A percentile compares a stretch with the other conserved stretches of the same genome.
phyloP scores from a whole-genome alignment of 2,113 vertebrate genomes.

The Rhodinocichla rosea region DNA sequence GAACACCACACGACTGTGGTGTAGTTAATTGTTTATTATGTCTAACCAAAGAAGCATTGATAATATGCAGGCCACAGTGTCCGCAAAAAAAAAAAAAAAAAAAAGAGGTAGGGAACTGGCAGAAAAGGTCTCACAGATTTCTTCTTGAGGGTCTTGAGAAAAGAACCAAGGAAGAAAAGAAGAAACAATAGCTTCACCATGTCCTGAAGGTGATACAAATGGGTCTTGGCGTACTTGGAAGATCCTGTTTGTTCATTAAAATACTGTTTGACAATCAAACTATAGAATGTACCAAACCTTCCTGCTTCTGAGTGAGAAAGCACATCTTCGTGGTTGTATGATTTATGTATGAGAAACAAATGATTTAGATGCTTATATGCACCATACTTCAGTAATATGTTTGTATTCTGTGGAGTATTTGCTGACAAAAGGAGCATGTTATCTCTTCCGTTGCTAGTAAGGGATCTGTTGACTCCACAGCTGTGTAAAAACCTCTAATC shows the following conservation, averaged over 20 bases:
- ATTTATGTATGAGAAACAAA: constrained; percentile 55
- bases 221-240: background rate
- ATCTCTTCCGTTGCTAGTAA: constrained; percentile 25
- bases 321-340: background rate
- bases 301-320: constrained; percentile 14
- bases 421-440: constrained; percentile 70
- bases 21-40: constrained; percentile 70
- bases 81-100: background rate
- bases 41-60: constrained; percentile 53
- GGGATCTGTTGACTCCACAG: constrained; percentile 52
- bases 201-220: background rate
- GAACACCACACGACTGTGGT: constrained; percentile 28
- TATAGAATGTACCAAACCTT: background rate
- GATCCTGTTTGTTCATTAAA: constrained; percentile 1
- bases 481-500: constrained; percentile 51
- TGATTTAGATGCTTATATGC: constrained; percentile 29
- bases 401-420: constrained; percentile 70
- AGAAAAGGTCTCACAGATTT: constrained; percentile 36
- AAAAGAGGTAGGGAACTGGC: background rate
- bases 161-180: background rate
- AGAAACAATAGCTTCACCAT: background rate
- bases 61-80: constrained; percentile 22
- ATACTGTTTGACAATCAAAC: constrained; percentile 9
- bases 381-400: constrained; percentile 45
- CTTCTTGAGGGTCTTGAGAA: constrained; percentile 24